phyloP scores from a whole-genome alignment of 2,113 vertebrate genomes.

The Dicaeum eximium region DNA sequence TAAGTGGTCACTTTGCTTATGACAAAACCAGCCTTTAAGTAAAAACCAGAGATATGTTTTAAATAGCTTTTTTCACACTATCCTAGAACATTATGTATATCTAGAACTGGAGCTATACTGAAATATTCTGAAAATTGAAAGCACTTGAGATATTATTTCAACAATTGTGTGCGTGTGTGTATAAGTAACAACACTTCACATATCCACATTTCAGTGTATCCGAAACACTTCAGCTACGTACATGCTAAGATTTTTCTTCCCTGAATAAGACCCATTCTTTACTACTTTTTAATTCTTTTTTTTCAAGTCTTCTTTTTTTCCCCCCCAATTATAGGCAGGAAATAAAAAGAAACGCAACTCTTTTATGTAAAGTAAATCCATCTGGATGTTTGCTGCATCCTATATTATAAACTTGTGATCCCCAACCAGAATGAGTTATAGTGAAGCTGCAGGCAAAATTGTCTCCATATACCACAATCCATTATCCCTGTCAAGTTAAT shows the following conservation, averaged over 20 bases:
- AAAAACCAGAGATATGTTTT: background rate
- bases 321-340: slow-evolving; percentile 70
- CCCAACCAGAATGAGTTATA: slow-evolving; percentile 82
- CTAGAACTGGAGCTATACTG: background rate
- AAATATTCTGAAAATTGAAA: background rate
- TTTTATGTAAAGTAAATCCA: slow-evolving; percentile 80
- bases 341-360: slow-evolving; percentile 79
- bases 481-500: slow-evolving; percentile 92
- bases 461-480: slow-evolving; percentile 86
- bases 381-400: slow-evolving; percentile 78
- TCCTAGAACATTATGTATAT: background rate
- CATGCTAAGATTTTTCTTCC: slow-evolving; percentile 14
- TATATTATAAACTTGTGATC: slow-evolving; percentile 79
- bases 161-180: background rate
- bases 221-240: background rate
- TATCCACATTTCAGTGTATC: background rate
- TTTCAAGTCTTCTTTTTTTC: slow-evolving; percentile 46
- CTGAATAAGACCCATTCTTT: slow-evolving; percentile 56
- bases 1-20: background rate
- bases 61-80: background rate
- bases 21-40: background rate
- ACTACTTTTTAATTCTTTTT: slow-evolving; percentile 66
- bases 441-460: slow-evolving; percentile 83
- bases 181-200: background rate
- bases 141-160: background rate